Conservation (phyloP, 1,140 invertebrate genomes). For the Solenopsis invicta region DNA sequence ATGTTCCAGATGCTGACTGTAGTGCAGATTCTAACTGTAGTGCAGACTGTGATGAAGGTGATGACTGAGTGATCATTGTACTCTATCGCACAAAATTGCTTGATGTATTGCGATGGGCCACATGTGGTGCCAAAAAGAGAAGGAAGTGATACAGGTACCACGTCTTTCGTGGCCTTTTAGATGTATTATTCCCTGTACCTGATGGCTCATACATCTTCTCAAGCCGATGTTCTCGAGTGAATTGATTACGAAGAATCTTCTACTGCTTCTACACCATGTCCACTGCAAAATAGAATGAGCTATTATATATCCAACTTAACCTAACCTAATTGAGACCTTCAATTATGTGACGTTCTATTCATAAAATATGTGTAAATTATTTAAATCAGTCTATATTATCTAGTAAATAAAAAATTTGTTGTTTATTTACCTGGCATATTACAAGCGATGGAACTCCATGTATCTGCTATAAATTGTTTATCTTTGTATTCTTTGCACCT, state of each 20-base stretch:
- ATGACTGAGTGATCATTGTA: not conserved
- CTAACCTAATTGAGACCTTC: not conserved
- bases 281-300: not conserved
- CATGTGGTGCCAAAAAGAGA: slow-evolving; percentile 14
- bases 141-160: slow-evolving; percentile 1
- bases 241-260: not conserved
- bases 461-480: not conserved
- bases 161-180: not conserved
- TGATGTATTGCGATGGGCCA: not conserved
- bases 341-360: not conserved
- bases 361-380: not conserved
- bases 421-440: slow-evolving; percentile 18
- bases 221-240: slow-evolving; percentile 1
- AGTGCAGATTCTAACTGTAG: not conserved
- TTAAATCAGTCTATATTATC: not conserved
- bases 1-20: not conserved
- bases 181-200: not conserved
- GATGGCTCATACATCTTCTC: not conserved
- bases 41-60: not conserved
- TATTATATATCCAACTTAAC: not conserved
- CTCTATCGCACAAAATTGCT: not conserved
- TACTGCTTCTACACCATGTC: not conserved
- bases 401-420: not conserved
- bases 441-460: not conserved
- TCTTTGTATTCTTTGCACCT: not conserved